Base-by-base conservation (phyloP, 2,888 invertebrate genomes). In the Odontothrips loti region DNA sequence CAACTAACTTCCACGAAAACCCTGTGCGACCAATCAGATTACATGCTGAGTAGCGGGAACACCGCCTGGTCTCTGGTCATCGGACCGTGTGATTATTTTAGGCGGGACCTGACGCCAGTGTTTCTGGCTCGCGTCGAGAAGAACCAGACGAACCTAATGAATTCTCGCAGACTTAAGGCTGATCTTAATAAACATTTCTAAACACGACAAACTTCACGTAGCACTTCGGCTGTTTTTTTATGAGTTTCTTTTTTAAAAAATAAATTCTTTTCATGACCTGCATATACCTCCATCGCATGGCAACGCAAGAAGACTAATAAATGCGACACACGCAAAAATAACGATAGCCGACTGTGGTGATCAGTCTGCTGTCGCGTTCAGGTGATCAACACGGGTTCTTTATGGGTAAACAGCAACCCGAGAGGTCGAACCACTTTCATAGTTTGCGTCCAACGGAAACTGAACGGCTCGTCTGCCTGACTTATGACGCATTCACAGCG, bases 1-100 rank as follows among this genome's bases (percentile, higher is more conserved):
- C 68, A 75, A 75, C 68, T 75, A 75, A 6, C 68, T 75, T 75
- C 68, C 68, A 23, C 68, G 68, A 75, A 75, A 75, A 27, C 68
- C 17, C 58, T n/a, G 58, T 58, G 58, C 58, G 27, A 27, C 27
- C 68, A 68, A 68, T 23, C 68, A 75, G 68, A 75, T 75, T 75
- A 75, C 58, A n/a, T 20, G 6, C 34, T 43, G 34, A 43, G 34
- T 43, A 43, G 34, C 34, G 34, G 34, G 34, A 43, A 43, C 34
- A 43, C 34, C 34, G 34, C 34, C 34, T 43, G 34, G 34, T 43
- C 34, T 2, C 34, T 43, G 34, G 34, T 43, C 34, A 43, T 43
- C 6, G 34, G 34, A 43, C 23, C 27, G 68, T 27, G 27, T 8
- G 23, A 75, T 75, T 75, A 27, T 27, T 27, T 75, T 10, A 11